phyloP scores from a whole-genome alignment of 2,888 invertebrate genomes.

The Catocala nupta region DNA sequence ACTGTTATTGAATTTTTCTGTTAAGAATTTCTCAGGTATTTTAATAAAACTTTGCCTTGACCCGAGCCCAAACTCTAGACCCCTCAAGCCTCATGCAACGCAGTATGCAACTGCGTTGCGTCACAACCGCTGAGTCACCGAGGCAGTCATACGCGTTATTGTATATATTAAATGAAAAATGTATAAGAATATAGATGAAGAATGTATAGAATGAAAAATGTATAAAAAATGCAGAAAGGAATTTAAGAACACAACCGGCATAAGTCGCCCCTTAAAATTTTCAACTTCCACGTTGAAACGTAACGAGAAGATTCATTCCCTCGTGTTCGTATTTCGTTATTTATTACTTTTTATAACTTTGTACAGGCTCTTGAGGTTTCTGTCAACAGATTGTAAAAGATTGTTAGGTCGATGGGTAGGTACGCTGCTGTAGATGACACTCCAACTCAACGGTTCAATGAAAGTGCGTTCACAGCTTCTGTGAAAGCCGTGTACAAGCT shows the following conservation, averaged over 20 bases:
- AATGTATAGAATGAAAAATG: too few relatives aligned
- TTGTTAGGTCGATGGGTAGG: slow-evolving; percentile 40
- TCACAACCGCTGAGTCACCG: too few relatives aligned
- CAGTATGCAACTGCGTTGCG: too few relatives aligned
- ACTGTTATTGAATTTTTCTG: too few relatives aligned
- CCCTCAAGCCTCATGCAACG: too few relatives aligned
- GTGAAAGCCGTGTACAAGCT: slow-evolving; percentile 37
- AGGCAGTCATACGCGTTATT: too few relatives aligned
- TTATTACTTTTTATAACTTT: slow-evolving; percentile 42
- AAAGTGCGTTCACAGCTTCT: slow-evolving; percentile 52
- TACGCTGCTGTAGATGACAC: slow-evolving; percentile 35
- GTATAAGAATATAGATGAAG: too few relatives aligned
- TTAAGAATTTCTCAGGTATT: too few relatives aligned
- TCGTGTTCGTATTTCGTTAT: slow-evolving; percentile 40
- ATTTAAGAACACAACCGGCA: not conserved
- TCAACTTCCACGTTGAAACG: slow-evolving; percentile 31
- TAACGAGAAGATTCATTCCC: slow-evolving; percentile 20
- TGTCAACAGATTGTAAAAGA: slow-evolving; percentile 45
- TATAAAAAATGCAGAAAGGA: too few relatives aligned
- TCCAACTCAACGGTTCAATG: slow-evolving; percentile 58
- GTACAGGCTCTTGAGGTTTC: slow-evolving; percentile 30
- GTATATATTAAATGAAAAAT: too few relatives aligned
- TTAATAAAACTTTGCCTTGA: too few relatives aligned
- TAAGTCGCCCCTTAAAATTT: slow-evolving; percentile 8
- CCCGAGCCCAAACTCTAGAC: too few relatives aligned